A percentile compares a stretch with the other conserved stretches of the same genome.
Conservation (phyloP, 2,797 vertebrate species). For the Tinamus major region DNA sequence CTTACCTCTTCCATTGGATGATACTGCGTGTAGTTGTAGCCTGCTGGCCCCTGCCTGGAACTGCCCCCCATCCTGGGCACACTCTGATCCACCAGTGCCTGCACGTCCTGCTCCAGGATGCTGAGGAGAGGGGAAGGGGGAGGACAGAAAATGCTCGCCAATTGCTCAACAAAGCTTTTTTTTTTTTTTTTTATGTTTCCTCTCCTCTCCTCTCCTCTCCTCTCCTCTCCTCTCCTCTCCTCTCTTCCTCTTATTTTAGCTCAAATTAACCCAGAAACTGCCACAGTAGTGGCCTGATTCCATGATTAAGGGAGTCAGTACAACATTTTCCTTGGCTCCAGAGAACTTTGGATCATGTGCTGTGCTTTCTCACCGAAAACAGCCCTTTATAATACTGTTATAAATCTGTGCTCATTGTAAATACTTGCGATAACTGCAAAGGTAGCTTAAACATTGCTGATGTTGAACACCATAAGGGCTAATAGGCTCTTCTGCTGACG, state of each 20-base stretch:
- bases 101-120: slow-evolving; percentile 17
- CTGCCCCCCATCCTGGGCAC: neutral
- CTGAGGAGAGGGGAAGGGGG: neutral
- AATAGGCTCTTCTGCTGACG: slow-evolving; percentile 17
- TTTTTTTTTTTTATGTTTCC: too few species aligned
- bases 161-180: too few species aligned
- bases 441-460: neutral
- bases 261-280: neutral
- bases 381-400: neutral
- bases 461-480: neutral
- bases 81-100: slow-evolving; percentile 15
- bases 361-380: neutral
- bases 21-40: slow-evolving; percentile 65
- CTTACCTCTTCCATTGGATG: slow-evolving; percentile 74
- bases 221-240: too few species aligned
- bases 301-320: neutral
- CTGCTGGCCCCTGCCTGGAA: neutral
- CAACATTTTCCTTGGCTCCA: neutral
- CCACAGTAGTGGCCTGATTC: neutral
- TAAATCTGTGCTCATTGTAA: neutral
- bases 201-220: too few species aligned
- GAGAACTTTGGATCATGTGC: neutral
- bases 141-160: neutral
- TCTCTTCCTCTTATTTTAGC: neutral
- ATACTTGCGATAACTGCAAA: neutral